Conservation (phyloP, 2,113 vertebrate genomes). For the Periophthalmus modestus region DNA sequence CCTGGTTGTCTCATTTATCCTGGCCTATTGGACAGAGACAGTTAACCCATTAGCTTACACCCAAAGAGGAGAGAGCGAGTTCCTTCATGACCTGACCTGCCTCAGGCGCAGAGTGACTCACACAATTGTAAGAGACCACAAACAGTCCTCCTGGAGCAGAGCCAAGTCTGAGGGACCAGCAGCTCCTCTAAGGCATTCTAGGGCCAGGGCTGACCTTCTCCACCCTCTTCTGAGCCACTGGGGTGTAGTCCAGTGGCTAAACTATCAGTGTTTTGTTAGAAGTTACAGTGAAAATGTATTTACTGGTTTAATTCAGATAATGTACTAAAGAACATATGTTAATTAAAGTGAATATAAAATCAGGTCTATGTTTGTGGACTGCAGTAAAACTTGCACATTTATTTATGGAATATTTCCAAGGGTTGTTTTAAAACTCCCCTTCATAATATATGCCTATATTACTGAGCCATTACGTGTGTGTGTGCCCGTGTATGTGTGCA, state of each 20-base stretch:
- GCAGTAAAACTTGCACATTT: neutral
- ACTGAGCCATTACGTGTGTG: constrained; percentile 7
- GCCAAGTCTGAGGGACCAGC: constrained; percentile 52
- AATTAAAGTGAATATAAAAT: too few relatives aligned
- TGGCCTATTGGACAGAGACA: constrained; percentile 69
- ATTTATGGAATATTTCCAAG: neutral
- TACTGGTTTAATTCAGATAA: neutral
- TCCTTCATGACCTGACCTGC: constrained; percentile 55
- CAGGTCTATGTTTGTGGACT: too few relatives aligned
- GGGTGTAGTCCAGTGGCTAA: constrained; percentile 39
- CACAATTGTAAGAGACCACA: constrained; percentile 58
- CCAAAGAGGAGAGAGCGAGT: constrained; percentile 36
- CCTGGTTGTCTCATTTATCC: constrained; percentile 77
- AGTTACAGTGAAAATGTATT: neutral
- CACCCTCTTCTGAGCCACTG: constrained; percentile 34
- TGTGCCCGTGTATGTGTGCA: neutral
- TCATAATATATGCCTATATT: neutral
- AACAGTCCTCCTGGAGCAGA: constrained; percentile 44
- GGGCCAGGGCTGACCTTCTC: constrained; percentile 60
- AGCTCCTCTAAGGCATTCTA: constrained; percentile 42
- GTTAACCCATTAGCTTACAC: constrained; percentile 70
- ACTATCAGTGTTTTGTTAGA: constrained; percentile 8
- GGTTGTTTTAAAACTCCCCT: neutral
- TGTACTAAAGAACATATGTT: too few relatives aligned
- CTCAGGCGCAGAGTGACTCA: constrained; percentile 62